Evolutionary conservation across 2,113 vertebrate genomes (phyloP).

Genomic region (Micronycteris hirsuta): DNA sequence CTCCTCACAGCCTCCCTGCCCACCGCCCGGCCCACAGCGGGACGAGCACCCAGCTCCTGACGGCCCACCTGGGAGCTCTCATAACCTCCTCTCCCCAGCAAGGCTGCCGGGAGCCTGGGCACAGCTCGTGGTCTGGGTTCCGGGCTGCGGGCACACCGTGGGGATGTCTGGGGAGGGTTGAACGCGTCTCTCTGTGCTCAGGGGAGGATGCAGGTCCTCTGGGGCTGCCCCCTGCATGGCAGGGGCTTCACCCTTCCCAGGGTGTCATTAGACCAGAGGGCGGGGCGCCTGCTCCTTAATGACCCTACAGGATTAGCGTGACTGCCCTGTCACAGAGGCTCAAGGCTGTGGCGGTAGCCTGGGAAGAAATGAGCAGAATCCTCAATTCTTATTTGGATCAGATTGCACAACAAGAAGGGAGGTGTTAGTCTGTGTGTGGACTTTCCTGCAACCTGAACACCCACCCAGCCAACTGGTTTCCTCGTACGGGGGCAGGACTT

Average conservation of each 20-base stretch:
- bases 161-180: background rate
- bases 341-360: background rate
- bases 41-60: background rate
- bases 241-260: background rate
- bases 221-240: no score
- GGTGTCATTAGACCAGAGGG: background rate
- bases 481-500: background rate
- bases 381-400: background rate
- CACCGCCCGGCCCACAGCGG: no score
- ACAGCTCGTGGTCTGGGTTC: background rate
- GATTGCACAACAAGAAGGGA: background rate
- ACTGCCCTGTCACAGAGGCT: background rate
- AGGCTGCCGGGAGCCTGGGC: constrained; percentile 19
- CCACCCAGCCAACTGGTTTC: background rate
- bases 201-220: background rate
- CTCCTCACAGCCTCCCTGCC: no score
- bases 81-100: constrained; percentile 30
- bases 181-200: constrained; percentile 22
- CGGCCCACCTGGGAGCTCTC: constrained; percentile 36
- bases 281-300: background rate
- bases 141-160: no score
- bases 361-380: background rate
- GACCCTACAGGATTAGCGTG: background rate
- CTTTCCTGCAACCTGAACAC: background rate
- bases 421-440: background rate